These are phyloP conservation scores for Hypena proboscidalis DNA, from an alignment of 2,888 invertebrate species.

Conservation along the genomic window DNA sequence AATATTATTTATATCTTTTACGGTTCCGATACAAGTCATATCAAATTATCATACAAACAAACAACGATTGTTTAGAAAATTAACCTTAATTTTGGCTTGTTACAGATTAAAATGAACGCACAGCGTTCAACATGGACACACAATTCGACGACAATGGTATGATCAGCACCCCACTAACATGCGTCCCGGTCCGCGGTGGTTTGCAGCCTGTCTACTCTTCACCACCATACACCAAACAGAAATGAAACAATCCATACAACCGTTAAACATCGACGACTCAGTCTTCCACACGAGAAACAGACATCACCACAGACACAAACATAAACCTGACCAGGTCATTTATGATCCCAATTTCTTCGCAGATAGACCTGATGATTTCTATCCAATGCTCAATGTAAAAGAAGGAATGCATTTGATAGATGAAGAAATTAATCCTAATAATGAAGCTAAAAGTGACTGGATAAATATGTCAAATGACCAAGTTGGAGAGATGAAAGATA, in stretches of 20 bases:
- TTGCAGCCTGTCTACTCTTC: slow-evolving; percentile 66
- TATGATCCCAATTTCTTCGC: slow-evolving; percentile 47
- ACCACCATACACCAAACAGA: slow-evolving; percentile 61
- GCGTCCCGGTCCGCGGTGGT: slow-evolving; percentile 69
- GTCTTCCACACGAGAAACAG: slow-evolving; percentile 50
- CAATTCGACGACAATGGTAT: slow-evolving; percentile 63
- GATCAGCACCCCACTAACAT: slow-evolving; percentile 65
- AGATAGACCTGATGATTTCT: slow-evolving; percentile 48
- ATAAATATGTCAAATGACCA: slow-evolving; percentile 71
- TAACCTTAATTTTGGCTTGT: slow-evolving; percentile 46
- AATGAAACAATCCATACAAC: slow-evolving; percentile 60
- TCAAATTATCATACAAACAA: no score
- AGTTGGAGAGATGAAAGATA: slow-evolving; percentile 70
- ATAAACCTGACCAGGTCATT: slow-evolving; percentile 55
- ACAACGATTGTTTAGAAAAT: no score
- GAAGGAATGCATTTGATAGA: slow-evolving; percentile 54
- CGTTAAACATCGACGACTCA: slow-evolving; percentile 40
- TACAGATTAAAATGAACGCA: slow-evolving; percentile 69
- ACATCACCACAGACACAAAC: slow-evolving; percentile 73
- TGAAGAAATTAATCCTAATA: slow-evolving; percentile 50
- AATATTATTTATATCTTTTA: no score
- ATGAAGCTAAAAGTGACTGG: slow-evolving; percentile 65
- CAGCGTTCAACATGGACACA: slow-evolving; percentile 59
- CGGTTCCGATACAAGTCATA: no score
- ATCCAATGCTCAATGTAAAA: slow-evolving; percentile 51